These are phyloP conservation scores for Spea bombifrons DNA, from an alignment of 2,113 vertebrate species.

Conservation along the genomic window DNA sequence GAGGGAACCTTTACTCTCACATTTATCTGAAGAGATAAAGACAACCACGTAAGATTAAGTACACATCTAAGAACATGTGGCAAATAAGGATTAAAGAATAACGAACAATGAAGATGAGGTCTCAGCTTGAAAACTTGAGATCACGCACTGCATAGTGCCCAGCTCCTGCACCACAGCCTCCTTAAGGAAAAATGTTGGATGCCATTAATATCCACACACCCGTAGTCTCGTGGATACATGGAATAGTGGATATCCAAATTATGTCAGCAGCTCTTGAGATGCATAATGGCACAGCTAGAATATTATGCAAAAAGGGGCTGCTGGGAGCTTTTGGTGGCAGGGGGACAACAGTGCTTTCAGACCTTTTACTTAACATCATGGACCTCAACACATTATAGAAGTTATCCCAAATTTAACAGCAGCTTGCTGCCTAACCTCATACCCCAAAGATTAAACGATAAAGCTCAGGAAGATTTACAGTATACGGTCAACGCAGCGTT, in stretches of 20 bases:
- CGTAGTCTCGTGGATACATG: conserved; percentile 57
- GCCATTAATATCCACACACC: conserved; percentile 50
- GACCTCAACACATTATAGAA: conserved; percentile 61
- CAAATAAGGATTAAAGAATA: neutral
- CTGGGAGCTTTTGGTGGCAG: conserved; percentile 65
- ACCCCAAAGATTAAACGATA: too few relatives aligned
- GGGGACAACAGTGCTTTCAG: conserved; percentile 67
- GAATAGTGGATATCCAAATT: conserved; percentile 53
- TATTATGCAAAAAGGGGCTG: conserved; percentile 60
- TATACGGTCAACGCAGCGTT: too few relatives aligned
- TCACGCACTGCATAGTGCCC: conserved; percentile 68
- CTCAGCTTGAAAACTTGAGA: conserved; percentile 93
- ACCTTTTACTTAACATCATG: conserved; percentile 80
- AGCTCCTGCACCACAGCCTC: conserved; percentile 50
- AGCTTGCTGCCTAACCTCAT: too few relatives aligned
- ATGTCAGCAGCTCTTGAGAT: conserved; percentile 66
- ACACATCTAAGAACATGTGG: neutral
- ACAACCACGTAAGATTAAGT: neutral
- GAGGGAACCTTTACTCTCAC: conserved; percentile 86
- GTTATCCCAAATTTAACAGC: too few relatives aligned
- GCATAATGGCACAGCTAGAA: conserved; percentile 60
- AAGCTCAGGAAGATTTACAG: too few relatives aligned
- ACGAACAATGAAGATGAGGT: conserved; percentile 57
- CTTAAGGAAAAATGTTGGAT: conserved; percentile 61
- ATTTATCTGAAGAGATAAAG: conserved; percentile 73